These are phyloP conservation scores for Gandaritis pyraliata DNA, from an alignment of 2,888 invertebrate species.

Conservation along the genomic window DNA sequence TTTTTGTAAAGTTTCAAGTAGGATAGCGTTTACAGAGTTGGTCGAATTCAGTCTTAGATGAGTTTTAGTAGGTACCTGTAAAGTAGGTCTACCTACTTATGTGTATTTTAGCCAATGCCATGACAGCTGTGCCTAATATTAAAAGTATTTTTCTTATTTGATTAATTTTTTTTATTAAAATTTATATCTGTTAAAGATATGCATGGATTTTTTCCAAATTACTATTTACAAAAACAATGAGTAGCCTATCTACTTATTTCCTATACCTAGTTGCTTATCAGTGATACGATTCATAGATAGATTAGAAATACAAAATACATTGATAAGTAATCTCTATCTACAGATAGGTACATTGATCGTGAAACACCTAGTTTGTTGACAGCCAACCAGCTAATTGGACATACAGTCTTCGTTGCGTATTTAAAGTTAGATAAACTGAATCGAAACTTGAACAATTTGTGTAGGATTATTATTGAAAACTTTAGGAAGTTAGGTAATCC, in stretches of 20 bases:
- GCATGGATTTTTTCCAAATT: too few relatives aligned
- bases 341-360: slow-evolving; percentile 10
- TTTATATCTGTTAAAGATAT: neutral
- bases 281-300: slow-evolving; percentile 1
- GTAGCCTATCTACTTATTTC: too few relatives aligned
- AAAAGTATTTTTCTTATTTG: neutral
- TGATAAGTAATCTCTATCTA: slow-evolving; percentile 24
- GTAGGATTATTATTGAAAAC: too few relatives aligned
- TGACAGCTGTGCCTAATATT: neutral
- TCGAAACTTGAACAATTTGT: too few relatives aligned
- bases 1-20: too few relatives aligned
- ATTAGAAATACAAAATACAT: slow-evolving; percentile 11
- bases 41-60: too few relatives aligned
- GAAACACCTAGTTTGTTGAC: slow-evolving; percentile 22
- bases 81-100: too few relatives aligned
- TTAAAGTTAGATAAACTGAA: neutral
- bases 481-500: too few relatives aligned
- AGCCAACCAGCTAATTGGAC: slow-evolving; percentile 12
- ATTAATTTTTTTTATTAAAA: neutral
- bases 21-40: too few relatives aligned
- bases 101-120: neutral
- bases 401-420: neutral
- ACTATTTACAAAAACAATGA: too few relatives aligned
- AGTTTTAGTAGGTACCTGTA: too few relatives aligned
- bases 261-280: neutral